These are phyloP conservation scores for Lamellibrachia luymesi DNA, from an alignment of 1,140 invertebrate species.

Conservation along the genomic window DNA sequence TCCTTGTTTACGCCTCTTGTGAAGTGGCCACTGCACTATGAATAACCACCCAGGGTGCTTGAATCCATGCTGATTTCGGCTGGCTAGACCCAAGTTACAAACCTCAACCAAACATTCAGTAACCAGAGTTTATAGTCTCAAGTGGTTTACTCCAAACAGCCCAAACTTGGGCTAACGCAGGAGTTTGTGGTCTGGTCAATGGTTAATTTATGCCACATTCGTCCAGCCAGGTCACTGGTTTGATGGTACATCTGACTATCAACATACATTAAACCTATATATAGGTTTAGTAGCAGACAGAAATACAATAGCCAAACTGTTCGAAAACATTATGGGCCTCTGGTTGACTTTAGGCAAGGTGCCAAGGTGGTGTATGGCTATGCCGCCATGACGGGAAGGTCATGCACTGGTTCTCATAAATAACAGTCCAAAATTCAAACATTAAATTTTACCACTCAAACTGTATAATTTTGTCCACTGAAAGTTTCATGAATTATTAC, in stretches of 20 bases:
- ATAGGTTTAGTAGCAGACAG: too few species aligned
- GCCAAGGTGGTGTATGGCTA: neutral
- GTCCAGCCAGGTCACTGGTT: too few species aligned
- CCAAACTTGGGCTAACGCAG: too few species aligned
- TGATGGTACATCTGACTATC: too few species aligned
- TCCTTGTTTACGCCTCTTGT: neutral
- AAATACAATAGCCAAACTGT: too few species aligned
- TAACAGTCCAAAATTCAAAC: neutral
- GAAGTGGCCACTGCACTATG: neutral
- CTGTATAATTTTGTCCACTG: neutral
- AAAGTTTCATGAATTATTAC: neutral
- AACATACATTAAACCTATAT: too few species aligned
- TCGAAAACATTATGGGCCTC: neutral
- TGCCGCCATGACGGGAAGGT: neutral
- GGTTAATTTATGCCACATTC: neutral
- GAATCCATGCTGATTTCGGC: too few species aligned
- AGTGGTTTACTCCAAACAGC: too few species aligned
- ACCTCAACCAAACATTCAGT: neutral
- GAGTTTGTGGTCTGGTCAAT: neutral
- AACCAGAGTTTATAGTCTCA: neutral
- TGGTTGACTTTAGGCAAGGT: neutral
- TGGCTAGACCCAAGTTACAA: neutral
- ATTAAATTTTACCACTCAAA: neutral
- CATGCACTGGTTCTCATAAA: neutral
- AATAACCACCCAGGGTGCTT: neutral